phyloP scores from a whole-genome alignment of 2,797 vertebrate species.

The Crax fasciolata region DNA sequence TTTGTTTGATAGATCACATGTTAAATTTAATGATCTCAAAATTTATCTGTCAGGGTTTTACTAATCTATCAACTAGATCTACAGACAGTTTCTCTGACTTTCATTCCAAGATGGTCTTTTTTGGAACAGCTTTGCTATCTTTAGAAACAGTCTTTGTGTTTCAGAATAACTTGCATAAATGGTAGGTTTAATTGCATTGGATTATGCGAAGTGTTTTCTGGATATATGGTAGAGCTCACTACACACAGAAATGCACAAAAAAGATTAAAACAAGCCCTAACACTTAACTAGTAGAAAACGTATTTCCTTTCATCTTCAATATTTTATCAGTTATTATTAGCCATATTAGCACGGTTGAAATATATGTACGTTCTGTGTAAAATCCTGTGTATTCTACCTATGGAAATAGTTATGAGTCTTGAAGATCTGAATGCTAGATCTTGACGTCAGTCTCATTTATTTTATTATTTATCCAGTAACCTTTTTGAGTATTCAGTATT shows the following conservation, averaged over 20 bases:
- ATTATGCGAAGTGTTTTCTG: conserved; percentile 36
- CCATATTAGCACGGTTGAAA: background rate
- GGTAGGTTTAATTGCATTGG: conserved; percentile 15
- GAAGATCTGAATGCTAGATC: background rate
- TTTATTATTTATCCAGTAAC: background rate
- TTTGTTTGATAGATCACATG: background rate
- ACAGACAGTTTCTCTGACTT: background rate
- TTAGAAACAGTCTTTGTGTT: conserved; percentile 17
- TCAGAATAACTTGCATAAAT: conserved; percentile 32
- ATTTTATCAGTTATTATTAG: background rate
- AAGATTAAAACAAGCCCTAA: background rate
- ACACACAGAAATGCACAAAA: background rate
- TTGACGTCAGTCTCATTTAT: background rate
- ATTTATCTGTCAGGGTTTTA: background rate
- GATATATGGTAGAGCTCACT: background rate
- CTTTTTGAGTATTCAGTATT: background rate
- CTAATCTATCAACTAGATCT: background rate
- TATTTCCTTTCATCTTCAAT: background rate
- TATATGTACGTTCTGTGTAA: background rate
- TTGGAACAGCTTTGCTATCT: conserved; percentile 20
- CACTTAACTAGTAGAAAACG: background rate
- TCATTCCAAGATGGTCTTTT: background rate
- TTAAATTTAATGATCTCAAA: background rate
- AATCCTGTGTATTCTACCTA: background rate
- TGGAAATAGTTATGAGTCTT: background rate